phyloP scores from a whole-genome alignment of 2,888 invertebrate species.

The Panorpa germanica region DNA sequence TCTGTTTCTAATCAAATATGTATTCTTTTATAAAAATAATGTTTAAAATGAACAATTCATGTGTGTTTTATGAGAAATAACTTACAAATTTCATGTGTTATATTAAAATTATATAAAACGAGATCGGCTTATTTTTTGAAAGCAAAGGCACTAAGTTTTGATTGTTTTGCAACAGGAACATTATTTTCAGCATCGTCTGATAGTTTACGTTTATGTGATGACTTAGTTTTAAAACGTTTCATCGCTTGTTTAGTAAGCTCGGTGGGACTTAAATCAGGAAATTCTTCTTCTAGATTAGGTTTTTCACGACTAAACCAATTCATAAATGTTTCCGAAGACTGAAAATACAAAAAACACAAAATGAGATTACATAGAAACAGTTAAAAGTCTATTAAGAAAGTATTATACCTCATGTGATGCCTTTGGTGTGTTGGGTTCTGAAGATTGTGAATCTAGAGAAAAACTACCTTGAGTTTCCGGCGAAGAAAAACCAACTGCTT shows the following conservation, averaged over 20 bases:
- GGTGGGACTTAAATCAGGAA: constrained; percentile 29
- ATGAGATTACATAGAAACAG: constrained; percentile 1
- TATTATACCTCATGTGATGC: constrained; percentile 12
- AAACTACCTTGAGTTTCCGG: too few relatives aligned
- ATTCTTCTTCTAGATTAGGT: constrained; percentile 29
- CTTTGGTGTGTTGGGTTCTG: too few relatives aligned
- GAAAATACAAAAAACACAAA: constrained; percentile 4
- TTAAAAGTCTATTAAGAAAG: constrained; percentile 1
- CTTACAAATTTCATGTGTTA: too few relatives aligned
- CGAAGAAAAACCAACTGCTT: constrained; percentile 13
- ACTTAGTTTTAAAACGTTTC: too few relatives aligned
- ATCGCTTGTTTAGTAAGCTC: constrained; percentile 36
- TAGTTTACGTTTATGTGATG: too few relatives aligned
- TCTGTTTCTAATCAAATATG: too few relatives aligned
- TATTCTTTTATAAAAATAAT: too few relatives aligned
- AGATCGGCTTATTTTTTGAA: too few relatives aligned
- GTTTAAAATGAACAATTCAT: too few relatives aligned
- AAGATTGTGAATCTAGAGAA: too few relatives aligned
- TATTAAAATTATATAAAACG: too few relatives aligned
- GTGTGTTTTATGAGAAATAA: too few relatives aligned
- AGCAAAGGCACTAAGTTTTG: constrained; percentile 29
- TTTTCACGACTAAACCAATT: constrained; percentile 41
- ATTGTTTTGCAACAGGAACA: constrained; percentile 25
- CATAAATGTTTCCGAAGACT: constrained; percentile 29
- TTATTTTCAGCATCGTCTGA: constrained; percentile 17